These are phyloP conservation scores for Halcyon malimbica DNA, from an alignment of 2,113 vertebrate species.

Conservation along the genomic window DNA sequence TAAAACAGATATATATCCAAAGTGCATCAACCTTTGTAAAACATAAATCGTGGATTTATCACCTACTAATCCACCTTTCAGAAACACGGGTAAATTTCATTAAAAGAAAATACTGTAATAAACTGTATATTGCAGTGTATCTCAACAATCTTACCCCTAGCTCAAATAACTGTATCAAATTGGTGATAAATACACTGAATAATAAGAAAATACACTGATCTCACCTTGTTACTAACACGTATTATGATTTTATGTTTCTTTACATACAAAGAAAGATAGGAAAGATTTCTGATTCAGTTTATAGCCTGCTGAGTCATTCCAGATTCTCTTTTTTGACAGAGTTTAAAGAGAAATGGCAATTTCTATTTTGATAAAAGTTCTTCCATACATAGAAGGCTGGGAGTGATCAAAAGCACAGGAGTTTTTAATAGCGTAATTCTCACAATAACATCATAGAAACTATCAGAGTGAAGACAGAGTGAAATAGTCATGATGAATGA, in stretches of 20 bases:
- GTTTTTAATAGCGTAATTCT: not conserved
- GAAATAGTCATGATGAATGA: not conserved
- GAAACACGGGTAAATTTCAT: not conserved
- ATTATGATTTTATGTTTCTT: not conserved
- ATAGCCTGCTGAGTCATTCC: not conserved
- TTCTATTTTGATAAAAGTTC: not conserved
- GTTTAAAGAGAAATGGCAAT: not conserved
- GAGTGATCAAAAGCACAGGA: not conserved
- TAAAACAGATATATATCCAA: not conserved
- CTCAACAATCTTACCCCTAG: not conserved
- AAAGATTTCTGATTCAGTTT: not conserved
- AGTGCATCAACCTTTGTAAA: not conserved
- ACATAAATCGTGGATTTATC: not conserved
- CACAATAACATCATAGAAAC: not conserved
- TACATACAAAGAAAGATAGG: not conserved
- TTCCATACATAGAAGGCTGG: not conserved
- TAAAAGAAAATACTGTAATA: not conserved
- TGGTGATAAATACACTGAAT: not conserved
- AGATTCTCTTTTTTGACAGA: not conserved
- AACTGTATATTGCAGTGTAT: not conserved
- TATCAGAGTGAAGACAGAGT: not conserved
- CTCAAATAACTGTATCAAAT: not conserved
- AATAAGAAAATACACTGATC: not conserved
- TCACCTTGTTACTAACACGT: not conserved
- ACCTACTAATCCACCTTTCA: not conserved